phyloP scores from a whole-genome alignment of 2,888 invertebrate genomes.

The Pachymerium ferrugineum region DNA sequence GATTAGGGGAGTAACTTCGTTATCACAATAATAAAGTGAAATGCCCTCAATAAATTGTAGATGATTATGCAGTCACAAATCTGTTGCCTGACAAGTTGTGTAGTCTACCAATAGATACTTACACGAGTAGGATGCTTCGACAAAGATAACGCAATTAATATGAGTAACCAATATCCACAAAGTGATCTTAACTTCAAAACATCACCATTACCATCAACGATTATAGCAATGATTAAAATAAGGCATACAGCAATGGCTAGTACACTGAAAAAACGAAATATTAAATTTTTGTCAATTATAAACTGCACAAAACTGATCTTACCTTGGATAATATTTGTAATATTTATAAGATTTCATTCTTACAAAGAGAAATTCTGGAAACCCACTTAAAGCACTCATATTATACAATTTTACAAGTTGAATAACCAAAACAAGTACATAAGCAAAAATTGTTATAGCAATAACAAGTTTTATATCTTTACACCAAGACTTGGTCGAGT shows the following conservation, averaged over 20 bases:
- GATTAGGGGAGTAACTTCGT: too few species aligned
- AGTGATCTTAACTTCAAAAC: background rate
- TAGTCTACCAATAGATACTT: too few species aligned
- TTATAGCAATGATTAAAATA: background rate
- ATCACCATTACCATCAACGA: background rate
- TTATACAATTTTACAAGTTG: background rate
- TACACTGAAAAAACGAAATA: background rate
- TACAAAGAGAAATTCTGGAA: background rate
- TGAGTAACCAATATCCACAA: background rate
- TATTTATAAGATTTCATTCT: background rate
- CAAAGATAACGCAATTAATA: background rate
- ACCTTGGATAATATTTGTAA: background rate
- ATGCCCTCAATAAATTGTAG: too few species aligned
- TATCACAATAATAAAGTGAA: too few species aligned
- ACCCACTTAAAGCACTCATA: background rate
- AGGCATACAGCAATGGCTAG: background rate
- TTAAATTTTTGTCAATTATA: background rate
- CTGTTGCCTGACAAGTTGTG: too few species aligned
- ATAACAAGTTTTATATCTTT: background rate
- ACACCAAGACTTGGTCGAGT: background rate
- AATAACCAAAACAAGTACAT: background rate
- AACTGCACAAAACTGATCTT: background rate
- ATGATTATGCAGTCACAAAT: too few species aligned
- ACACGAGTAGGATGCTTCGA: background rate
- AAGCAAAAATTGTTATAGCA: background rate